Evolutionary conservation across 2,113 vertebrate species (phyloP).

Genomic region (Cochlearius cochlearius): DNA sequence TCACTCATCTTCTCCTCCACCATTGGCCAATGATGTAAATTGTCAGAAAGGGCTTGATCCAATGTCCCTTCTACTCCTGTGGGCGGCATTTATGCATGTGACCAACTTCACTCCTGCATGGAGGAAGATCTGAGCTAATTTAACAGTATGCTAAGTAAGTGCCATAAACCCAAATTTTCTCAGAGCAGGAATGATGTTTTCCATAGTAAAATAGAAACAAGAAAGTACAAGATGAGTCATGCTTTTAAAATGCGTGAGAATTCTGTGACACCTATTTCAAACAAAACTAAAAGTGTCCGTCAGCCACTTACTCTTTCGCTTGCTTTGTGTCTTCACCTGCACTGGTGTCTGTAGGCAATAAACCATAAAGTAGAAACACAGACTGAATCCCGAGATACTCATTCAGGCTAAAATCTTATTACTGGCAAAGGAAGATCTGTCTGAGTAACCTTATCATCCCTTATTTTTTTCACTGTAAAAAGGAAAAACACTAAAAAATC

Average conservation of each 20-base stretch:
- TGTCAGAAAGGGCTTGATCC: background rate
- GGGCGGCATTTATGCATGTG: background rate
- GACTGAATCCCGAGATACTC: background rate
- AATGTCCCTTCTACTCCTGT: background rate
- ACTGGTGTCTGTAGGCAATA: background rate
- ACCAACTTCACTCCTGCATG: accelerated
- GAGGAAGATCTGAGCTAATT: background rate
- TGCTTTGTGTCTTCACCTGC: background rate
- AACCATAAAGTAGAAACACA: background rate
- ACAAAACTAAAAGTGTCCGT: background rate
- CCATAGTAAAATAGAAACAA: background rate
- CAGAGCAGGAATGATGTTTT: background rate
- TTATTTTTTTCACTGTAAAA: background rate
- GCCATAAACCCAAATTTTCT: background rate
- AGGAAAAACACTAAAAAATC: background rate
- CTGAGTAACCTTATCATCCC: background rate
- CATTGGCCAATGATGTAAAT: background rate
- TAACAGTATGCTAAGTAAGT: background rate
- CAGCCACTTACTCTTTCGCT: background rate
- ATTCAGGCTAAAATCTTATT: background rate
- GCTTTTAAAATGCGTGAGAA: background rate
- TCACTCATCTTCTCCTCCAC: background rate
- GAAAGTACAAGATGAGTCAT: background rate
- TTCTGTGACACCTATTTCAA: background rate
- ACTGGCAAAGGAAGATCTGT: background rate